phyloP scores from a whole-genome alignment of 2,797 vertebrate species.

The Tragopan temminckii region DNA sequence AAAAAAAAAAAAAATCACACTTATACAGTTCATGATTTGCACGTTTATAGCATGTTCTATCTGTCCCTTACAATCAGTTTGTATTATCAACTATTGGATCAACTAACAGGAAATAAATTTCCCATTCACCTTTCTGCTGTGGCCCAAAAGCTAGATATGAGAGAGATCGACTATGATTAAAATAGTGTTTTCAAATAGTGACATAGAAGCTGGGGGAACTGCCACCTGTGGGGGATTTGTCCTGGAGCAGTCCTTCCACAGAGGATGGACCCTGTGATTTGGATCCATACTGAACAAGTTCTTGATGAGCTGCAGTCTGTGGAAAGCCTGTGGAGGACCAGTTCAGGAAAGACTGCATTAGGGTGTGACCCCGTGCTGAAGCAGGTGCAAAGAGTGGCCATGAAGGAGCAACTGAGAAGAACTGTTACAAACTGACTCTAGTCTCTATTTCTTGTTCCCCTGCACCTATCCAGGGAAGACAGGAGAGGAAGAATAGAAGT shows the following conservation, averaged over 20 bases:
- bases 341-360: not conserved
- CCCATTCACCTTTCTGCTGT: not conserved
- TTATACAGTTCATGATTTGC: not conserved
- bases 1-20: not conserved
- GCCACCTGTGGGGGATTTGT: too few species aligned
- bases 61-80: not conserved
- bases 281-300: not conserved
- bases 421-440: not conserved
- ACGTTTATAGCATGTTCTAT: not conserved
- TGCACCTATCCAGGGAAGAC: not conserved
- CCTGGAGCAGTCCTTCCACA: not conserved
- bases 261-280: too few species aligned
- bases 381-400: not conserved
- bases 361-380: not conserved
- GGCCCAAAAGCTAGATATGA: not conserved
- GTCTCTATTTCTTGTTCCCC: too few species aligned
- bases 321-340: not conserved
- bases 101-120: not conserved
- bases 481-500: not conserved
- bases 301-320: not conserved
- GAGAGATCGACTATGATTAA: not conserved
- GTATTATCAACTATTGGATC: not conserved
- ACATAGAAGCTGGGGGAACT: too few species aligned
- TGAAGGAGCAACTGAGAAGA: not conserved
- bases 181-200: not conserved